Base-by-base conservation (phyloP, 1,140 invertebrate genomes). In the Drosophila oshimai region DNA sequence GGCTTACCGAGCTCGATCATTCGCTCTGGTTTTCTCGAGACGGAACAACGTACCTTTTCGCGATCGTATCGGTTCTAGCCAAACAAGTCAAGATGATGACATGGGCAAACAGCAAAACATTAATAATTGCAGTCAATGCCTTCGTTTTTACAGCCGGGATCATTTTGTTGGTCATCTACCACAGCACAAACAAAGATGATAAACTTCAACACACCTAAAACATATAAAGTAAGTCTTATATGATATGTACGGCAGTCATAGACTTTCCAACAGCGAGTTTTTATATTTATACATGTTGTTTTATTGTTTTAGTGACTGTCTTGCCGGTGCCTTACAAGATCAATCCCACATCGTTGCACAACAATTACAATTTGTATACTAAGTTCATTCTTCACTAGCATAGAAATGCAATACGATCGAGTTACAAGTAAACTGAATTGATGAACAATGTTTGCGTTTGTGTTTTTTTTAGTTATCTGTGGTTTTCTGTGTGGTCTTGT, bases 401-500 rank as follows among this genome's bases (percentile, higher is more conserved):
- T 12, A 12, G 24, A 50, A 29, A 34, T 26, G 9, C 31, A 9
- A 42, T 13, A 13, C 4, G 37, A 76, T 55, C 24, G 26, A 31
- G 18, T 33, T 46, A 22, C 47, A 39, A 36, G 49, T 51, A 69
- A 79, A 73, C 34, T 47, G 41, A 36, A 28, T 28, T 13, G 6
- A 20, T 13, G 4, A 18, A 6, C 26, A 36, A 17, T 1, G 4
- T 4, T 24, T 29, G 26, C 6, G 29, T 4, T 15, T 6, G 17
- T 12, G 3, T 4, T 10, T 13, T 22, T 50, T 10, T 12, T 1
- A 10, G 6, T 26, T 10, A 7, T 24, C 5, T 9, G 1, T 4
- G 6, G 4, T 7, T 9, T 12, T 7, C n/a, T n/a, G n/a, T n/a
- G n/a, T n/a, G n/a, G n/a, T n/a, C n/a, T n/a, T n/a, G n/a, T n/a